phyloP scores from a whole-genome alignment of 2,797 vertebrate genomes.

The Poliocrania exsul region DNA sequence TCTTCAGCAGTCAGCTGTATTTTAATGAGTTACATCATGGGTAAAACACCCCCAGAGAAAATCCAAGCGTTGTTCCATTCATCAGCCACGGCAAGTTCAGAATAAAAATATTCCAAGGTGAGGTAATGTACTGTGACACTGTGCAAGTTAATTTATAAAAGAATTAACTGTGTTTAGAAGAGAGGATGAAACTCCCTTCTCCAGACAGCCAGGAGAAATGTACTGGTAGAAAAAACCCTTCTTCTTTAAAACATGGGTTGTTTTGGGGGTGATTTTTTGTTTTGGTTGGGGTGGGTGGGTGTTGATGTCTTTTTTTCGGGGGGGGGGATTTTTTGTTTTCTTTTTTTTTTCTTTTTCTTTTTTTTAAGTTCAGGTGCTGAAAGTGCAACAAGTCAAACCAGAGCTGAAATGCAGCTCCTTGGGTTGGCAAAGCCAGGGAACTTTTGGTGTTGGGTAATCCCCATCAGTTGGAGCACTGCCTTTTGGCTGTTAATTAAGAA shows the following conservation, averaged over 20 bases:
- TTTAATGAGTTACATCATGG: conserved; percentile 48
- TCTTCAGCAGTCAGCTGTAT: conserved; percentile 29
- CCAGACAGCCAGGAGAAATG: not conserved
- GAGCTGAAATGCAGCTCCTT: not conserved
- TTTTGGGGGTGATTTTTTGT: not conserved
- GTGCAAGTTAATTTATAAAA: conserved; percentile 52
- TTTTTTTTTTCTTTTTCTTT: not conserved
- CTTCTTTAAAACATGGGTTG: not conserved
- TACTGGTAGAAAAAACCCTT: not conserved
- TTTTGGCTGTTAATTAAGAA: not conserved
- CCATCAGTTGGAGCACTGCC: not conserved
- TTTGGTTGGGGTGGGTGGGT: not conserved
- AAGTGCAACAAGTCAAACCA: not conserved
- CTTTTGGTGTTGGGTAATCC: not conserved
- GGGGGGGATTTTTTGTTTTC: too few relatives aligned
- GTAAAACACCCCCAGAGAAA: conserved; percentile 49
- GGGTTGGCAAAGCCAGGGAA: not conserved
- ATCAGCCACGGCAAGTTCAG: conserved; percentile 26
- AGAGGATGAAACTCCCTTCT: not conserved
- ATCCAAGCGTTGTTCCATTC: not conserved
- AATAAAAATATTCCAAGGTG: conserved; percentile 46
- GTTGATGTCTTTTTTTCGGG: not conserved
- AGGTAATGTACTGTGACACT: conserved; percentile 19
- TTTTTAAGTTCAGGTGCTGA: not conserved
- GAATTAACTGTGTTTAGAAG: conserved; percentile 51